These are phyloP conservation scores for Pseudorectes ferrugineus DNA, from an alignment of 2,113 vertebrate species.

Conservation along the genomic window DNA sequence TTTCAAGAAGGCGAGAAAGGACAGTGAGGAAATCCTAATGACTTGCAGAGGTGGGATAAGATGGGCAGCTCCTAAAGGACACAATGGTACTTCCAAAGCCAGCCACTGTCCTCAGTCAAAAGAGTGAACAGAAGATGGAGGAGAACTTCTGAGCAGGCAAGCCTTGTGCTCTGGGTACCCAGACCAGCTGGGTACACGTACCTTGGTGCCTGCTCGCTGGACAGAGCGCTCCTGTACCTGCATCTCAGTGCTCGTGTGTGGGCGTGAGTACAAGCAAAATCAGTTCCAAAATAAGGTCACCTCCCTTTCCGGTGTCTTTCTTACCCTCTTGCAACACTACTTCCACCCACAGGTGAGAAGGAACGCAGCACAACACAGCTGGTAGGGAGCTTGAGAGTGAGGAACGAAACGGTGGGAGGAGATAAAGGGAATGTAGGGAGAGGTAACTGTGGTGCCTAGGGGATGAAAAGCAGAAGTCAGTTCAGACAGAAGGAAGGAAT, in stretches of 20 bases:
- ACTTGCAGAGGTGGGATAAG: not conserved
- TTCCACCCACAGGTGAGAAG: not conserved
- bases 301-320: not conserved
- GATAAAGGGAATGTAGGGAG: not conserved
- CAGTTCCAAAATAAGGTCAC: not conserved
- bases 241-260: not conserved
- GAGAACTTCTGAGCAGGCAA: not conserved
- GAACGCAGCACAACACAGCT: not conserved
- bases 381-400: not conserved
- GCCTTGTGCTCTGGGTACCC: not conserved
- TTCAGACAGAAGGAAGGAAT: not conserved
- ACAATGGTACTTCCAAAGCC: not conserved
- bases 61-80: not conserved
- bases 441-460: not conserved
- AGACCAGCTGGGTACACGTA: not conserved
- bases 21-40: not conserved
- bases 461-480: not conserved
- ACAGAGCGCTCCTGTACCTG: rapidly evolving
- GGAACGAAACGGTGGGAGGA: not conserved
- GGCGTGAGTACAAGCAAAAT: not conserved
- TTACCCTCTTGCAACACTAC: not conserved
- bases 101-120: not conserved
- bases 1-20: not conserved
- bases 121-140: not conserved
- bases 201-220: not conserved